Evolutionary conservation across 1,140 invertebrate genomes (phyloP), one percentile per base, ranked within the genome.

Genomic region (Bombus sylvicola): DNA sequence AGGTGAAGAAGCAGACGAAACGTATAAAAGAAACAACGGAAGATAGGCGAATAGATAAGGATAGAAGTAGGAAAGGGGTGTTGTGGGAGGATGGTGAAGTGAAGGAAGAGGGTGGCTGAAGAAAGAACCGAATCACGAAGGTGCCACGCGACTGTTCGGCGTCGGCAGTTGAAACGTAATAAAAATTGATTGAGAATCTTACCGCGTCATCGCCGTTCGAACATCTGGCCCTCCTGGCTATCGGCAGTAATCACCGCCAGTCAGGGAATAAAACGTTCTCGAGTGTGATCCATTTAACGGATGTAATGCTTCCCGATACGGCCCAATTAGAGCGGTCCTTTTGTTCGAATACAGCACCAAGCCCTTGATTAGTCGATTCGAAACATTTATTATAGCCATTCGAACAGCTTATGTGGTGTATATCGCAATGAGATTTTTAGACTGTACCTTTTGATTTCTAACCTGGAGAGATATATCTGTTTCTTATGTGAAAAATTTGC

Each of bases 191-290:
- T 89, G 88, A 83, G 88, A 91, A 90, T 92, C 86, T 89, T 87
- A 76, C 10, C 85, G 85, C 85, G 89, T 89, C 89, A 89, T 90
- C 86, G 81, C 69, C 47, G 43, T 18, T 80, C 80, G 62, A 92
- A 93, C 92, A 93, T 93, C 92, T 93, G 92, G 92, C 91, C 91
- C 91, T 90, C 89, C 91, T 89, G 89, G 87, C 92, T 78, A 91
- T 90, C 91, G 91, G 86, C 85, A 73, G 85, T 92, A 92, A 92
- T 93, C 92, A 92, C 87, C 69, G 81, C 81, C 82, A 78, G 81
- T 86, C 87, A 85, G 85, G 86, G 86, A 92, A 90, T 89, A 88
- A 88, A 91, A 88, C 83, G 74, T 85, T 90, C 73, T 53, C 83
- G 78, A 80, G 89, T 87, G 86, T 80, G 86, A 90, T 89, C 88